Conservation (phyloP, 2,888 invertebrate species). For the Dolichomitus sp. region DNA sequence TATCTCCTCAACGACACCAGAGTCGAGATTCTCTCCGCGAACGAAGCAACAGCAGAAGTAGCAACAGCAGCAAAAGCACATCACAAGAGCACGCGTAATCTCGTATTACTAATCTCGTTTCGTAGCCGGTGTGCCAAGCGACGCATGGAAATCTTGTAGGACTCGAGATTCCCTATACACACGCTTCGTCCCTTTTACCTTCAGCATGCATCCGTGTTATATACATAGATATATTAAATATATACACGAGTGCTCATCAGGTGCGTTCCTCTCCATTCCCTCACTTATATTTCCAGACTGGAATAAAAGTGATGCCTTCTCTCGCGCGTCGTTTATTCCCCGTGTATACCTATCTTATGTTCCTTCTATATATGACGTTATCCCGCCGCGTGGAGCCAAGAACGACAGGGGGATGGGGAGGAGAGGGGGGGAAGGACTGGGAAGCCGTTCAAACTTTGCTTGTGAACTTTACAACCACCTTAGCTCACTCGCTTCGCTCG, state of each 20-base stretch:
- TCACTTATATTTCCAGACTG: slow-evolving; percentile 17
- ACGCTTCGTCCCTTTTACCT: slow-evolving; percentile 3
- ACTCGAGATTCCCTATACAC: slow-evolving; percentile 19
- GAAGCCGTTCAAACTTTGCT: slow-evolving; percentile 55
- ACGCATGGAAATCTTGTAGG: slow-evolving; percentile 56
- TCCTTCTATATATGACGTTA: slow-evolving; percentile 21
- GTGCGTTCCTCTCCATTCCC: slow-evolving; percentile 15
- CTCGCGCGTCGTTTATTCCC: slow-evolving; percentile 38
- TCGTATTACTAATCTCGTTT: slow-evolving; percentile 67
- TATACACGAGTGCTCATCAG: slow-evolving; percentile 18
- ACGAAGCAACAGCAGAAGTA: slow-evolving; percentile 9
- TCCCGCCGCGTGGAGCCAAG: background rate
- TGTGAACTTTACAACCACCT: slow-evolving; percentile 53
- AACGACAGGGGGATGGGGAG: background rate
- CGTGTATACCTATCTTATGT: slow-evolving; percentile 6
- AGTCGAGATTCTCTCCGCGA: slow-evolving; percentile 36
- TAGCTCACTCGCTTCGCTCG: slow-evolving; percentile 31
- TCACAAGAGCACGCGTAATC: slow-evolving; percentile 49
- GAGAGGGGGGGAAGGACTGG: background rate
- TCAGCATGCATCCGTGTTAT: slow-evolving; percentile 5
- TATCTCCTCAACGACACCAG: slow-evolving; percentile 28
- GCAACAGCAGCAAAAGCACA: slow-evolving; percentile 13
- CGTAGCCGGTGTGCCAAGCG: slow-evolving; percentile 53
- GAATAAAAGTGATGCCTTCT: slow-evolving; percentile 44
- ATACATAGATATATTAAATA: background rate